phyloP scores from a whole-genome alignment of 2,888 invertebrate genomes.

The Oligia strigilis region DNA sequence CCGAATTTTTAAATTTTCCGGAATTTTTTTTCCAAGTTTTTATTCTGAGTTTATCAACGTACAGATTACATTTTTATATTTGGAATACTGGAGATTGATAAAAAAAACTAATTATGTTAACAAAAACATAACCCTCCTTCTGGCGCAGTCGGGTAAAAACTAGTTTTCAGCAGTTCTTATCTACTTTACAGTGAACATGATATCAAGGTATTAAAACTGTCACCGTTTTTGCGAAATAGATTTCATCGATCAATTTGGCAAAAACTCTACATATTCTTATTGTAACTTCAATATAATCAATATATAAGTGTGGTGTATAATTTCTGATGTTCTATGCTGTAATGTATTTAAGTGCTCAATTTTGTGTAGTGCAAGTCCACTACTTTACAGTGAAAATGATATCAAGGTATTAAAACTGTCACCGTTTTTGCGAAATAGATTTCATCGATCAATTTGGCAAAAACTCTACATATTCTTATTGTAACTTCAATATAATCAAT shows the following conservation, averaged over 20 bases:
- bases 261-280: slow-evolving; percentile 8
- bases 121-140: background rate
- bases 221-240: slow-evolving; percentile 38
- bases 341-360: slow-evolving; percentile 69
- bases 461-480: slow-evolving; percentile 3
- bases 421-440: slow-evolving; percentile 39
- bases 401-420: slow-evolving; percentile 9
- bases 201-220: slow-evolving; percentile 12
- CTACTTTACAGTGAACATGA: slow-evolving; percentile 35
- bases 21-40: background rate
- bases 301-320: slow-evolving; percentile 49
- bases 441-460: slow-evolving; percentile 27
- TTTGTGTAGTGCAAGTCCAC: slow-evolving; percentile 70
- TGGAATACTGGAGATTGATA: too few species aligned
- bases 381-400: slow-evolving; percentile 45
- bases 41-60: background rate
- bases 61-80: too few species aligned
- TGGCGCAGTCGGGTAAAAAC: too few species aligned
- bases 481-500: slow-evolving; percentile 49
- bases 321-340: slow-evolving; percentile 46
- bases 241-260: slow-evolving; percentile 26
- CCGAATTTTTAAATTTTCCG: background rate
- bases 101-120: background rate
- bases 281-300: slow-evolving; percentile 47
- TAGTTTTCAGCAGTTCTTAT: background rate